Evolutionary conservation across 2,113 vertebrate species (phyloP).

Genomic region (Anseranas semipalmata): DNA sequence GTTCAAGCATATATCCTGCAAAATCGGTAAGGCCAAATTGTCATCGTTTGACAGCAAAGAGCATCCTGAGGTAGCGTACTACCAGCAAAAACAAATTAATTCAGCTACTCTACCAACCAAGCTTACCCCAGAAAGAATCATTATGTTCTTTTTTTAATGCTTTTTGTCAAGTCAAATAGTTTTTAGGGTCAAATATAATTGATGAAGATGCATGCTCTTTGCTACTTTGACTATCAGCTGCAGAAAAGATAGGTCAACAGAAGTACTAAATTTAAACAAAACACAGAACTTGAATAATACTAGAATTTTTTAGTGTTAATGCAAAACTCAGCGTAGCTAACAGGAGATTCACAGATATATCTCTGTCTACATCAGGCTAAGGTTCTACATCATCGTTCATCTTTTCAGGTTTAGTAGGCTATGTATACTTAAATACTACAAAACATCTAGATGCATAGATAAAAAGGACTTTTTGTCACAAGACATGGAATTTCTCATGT

Average conservation of each 20-base stretch:
- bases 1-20: constrained; percentile 96
- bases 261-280: neutral
- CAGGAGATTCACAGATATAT: neutral
- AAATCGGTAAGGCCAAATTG: neutral
- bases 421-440: neutral
- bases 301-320: neutral
- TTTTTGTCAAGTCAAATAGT: neutral
- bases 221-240: too few relatives aligned
- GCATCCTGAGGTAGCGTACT: neutral
- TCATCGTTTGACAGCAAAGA: neutral
- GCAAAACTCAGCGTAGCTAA: accelerated
- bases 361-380: neutral
- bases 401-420: neutral
- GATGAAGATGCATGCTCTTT: accelerated
- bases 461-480: neutral
- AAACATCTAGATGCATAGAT: neutral
- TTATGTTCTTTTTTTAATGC: accelerated
- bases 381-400: neutral
- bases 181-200: neutral
- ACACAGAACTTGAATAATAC: accelerated
- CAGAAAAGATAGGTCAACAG: neutral
- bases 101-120: neutral
- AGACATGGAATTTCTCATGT: neutral
- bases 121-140: neutral
- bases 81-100: neutral